Evolutionary conservation across 2,888 invertebrate species (phyloP).

Genomic region (Andrena camellia): DNA sequence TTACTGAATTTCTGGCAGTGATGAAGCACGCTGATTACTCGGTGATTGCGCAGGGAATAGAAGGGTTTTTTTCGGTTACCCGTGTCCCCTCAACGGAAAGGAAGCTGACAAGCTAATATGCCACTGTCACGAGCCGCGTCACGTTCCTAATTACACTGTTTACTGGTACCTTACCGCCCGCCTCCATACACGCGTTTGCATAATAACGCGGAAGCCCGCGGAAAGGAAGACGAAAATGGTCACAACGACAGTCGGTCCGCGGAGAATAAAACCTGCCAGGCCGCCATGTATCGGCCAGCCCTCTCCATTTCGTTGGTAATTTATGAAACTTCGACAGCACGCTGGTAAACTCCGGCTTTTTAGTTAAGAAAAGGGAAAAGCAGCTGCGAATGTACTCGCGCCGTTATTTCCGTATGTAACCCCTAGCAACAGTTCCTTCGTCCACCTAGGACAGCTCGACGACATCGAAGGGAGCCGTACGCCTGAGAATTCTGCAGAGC

Average conservation of each 20-base stretch:
- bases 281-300: constrained; percentile 15
- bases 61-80: constrained; percentile 5
- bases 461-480: too few relatives aligned
- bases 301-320: constrained; percentile 35
- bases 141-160: constrained; percentile 65
- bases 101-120: constrained; percentile 67
- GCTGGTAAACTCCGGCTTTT: constrained; percentile 14
- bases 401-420: neutral
- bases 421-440: neutral
- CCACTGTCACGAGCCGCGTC: constrained; percentile 61
- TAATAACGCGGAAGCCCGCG: constrained; percentile 49
- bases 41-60: neutral
- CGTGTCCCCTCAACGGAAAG: constrained; percentile 30
- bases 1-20: too few relatives aligned
- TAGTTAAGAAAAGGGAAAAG: constrained; percentile 3
- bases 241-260: constrained; percentile 42
- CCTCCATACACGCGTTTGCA: constrained; percentile 54
- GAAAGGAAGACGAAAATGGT: constrained; percentile 20
- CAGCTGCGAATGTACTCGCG: too few relatives aligned
- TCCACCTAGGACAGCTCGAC: neutral
- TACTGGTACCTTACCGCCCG: constrained; percentile 35
- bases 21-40: neutral
- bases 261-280: constrained; percentile 40
- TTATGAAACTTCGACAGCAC: constrained; percentile 38
- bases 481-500: too few relatives aligned